Evolutionary conservation across 2,113 vertebrate genomes (phyloP).

Genomic region (Chitala chitala): DNA sequence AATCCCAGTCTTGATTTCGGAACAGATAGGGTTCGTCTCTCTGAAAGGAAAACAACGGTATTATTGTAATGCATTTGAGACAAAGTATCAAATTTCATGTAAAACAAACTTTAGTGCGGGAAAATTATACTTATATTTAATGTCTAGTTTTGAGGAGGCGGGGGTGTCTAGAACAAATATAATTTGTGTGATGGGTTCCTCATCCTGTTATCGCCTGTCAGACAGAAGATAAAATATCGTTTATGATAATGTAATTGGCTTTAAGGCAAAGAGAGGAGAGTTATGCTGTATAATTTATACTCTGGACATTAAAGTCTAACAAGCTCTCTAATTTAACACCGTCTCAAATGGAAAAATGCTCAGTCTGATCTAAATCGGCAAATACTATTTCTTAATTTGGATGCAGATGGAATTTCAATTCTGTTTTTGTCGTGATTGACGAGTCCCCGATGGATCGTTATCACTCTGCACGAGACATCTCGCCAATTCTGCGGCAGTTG

Average conservation of each 20-base stretch:
- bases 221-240: slow-evolving; percentile 99
- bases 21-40: slow-evolving; percentile 21
- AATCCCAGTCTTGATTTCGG: slow-evolving; percentile 10
- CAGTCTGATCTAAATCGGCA: slow-evolving; percentile 99
- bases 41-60: slow-evolving; percentile 47
- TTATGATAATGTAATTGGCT: slow-evolving; percentile 99
- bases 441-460: slow-evolving; percentile 96
- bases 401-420: slow-evolving; percentile 99
- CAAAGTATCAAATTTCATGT: slow-evolving; percentile 77
- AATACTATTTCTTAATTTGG: slow-evolving; percentile 95
- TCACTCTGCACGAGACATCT: slow-evolving; percentile 93
- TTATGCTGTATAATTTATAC: slow-evolving; percentile 99
- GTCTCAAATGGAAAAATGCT: slow-evolving; percentile 99
- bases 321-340: slow-evolving; percentile 99
- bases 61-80: slow-evolving; percentile 68
- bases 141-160: slow-evolving; percentile 72
- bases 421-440: slow-evolving; percentile 89
- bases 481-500: slow-evolving; percentile 93
- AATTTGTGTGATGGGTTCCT: slow-evolving; percentile 89
- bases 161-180: slow-evolving; percentile 73
- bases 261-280: slow-evolving; percentile 97
- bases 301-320: slow-evolving; percentile 99
- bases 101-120: slow-evolving; percentile 76
- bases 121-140: slow-evolving; percentile 74
- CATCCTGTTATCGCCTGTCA: slow-evolving; percentile 81